phyloP scores from a whole-genome alignment of 2,888 invertebrate species.

The Masnerella sp. region DNA sequence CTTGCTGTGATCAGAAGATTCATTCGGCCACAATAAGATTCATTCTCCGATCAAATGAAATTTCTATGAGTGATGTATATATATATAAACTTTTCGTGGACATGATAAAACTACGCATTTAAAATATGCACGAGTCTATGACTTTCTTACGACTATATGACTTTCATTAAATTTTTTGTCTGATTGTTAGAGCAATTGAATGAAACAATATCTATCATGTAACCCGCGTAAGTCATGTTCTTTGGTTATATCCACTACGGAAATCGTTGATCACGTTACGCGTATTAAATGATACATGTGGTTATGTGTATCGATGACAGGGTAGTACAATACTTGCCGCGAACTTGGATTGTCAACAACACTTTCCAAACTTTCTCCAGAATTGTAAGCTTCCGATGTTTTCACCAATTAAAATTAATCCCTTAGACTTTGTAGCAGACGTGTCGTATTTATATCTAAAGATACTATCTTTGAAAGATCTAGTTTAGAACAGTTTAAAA shows the following conservation, averaged over 20 bases:
- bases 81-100: too few species aligned
- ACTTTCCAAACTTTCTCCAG: conserved; percentile 56
- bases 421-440: conserved; percentile 35
- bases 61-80: too few species aligned
- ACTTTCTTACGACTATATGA: too few species aligned
- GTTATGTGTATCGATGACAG: conserved; percentile 47
- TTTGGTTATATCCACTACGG: conserved; percentile 22
- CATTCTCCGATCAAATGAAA: too few species aligned
- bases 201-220: conserved; percentile 2
- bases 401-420: conserved; percentile 57
- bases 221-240: not conserved
- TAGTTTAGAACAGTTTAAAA: conserved; percentile 14
- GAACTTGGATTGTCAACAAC: conserved; percentile 46
- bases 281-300: conserved; percentile 49
- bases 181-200: not conserved
- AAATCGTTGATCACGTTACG: conserved; percentile 50
- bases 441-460: conserved; percentile 19
- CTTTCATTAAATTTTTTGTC: not conserved
- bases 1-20: too few species aligned
- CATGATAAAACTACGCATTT: too few species aligned
- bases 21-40: too few species aligned
- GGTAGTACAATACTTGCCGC: conserved; percentile 38
- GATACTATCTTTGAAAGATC: conserved; percentile 24
- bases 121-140: too few species aligned
- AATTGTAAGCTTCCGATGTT: conserved; percentile 50